Evolutionary conservation across 2,113 vertebrate genomes (phyloP), one percentile per base, ranked within the genome.

Genomic region (Phyllostomus discolor): DNA sequence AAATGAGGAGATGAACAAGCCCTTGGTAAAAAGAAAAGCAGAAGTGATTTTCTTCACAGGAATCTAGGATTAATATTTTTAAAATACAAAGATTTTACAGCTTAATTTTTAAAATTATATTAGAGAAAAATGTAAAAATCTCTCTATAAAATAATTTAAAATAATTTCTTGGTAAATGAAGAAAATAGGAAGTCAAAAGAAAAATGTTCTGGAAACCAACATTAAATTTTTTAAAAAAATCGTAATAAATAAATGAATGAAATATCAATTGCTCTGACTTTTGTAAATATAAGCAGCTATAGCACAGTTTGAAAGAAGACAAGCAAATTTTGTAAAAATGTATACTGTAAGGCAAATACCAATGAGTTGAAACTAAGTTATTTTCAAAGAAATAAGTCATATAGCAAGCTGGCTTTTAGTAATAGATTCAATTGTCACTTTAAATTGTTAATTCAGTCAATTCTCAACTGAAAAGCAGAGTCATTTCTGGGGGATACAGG

Each of bases 361-460:
- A 52, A 17, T 69, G 33, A 84, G 16, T 69, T 73, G 70, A 96
- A 84, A 75, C 73, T 73, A 69, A 67, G 22, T 91, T 88, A 8
- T 86, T 92, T 92, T 96, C 35, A 81, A 92, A 95, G 4, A 91
- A 87, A 12, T 59, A 33, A 43, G 43, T 48, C 76, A 26, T 80
- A 72, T 20, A 87, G 92, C 76, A 89, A 54, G 26, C 89, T 64
- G n/a, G 93, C 69, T 84, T 96, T 90, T 64, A 57, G 59, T 87
- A 93, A 94, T 75, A 75, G 90, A 43, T 73, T 86, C 90, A 93
- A 83, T 80, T 86, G 54, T 76, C 91, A 82, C 57, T 59, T 57
- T 26, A 59, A 59, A 59, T 59, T 59, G 57, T 59, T 59, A 59
- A 59, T 26, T 59, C 24, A 59, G 57, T 59, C 22, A 24, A 57